These are phyloP conservation scores for human (Homo sapiens) DNA, from an alignment of 2,113 vertebrate genomes.

Conservation along the genomic window GRCh38 chr13:51243001-51243500, in stretches of 20 bases:
- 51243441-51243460: background rate
- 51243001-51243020: background rate
- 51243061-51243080: accelerated
- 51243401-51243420: background rate
- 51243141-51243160: background rate
- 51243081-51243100: background rate
- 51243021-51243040: background rate
- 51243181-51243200: background rate
- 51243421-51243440: background rate
- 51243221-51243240: slow-evolving; percentile 7
- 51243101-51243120: background rate
- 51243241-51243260: background rate
- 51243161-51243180: background rate
- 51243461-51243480: background rate
- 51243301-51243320: background rate
- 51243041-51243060: background rate
- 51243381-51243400: background rate
- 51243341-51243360: background rate
- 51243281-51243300: background rate
- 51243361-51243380: slow-evolving; percentile 14
- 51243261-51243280: background rate
- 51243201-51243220: slow-evolving; percentile 2
- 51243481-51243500: background rate
- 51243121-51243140: background rate
- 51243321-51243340: background rate